Evolutionary conservation across 2,113 vertebrate genomes (phyloP), one percentile per base, ranked within the genome.

Genomic region (Otolemur garnettii): DNA sequence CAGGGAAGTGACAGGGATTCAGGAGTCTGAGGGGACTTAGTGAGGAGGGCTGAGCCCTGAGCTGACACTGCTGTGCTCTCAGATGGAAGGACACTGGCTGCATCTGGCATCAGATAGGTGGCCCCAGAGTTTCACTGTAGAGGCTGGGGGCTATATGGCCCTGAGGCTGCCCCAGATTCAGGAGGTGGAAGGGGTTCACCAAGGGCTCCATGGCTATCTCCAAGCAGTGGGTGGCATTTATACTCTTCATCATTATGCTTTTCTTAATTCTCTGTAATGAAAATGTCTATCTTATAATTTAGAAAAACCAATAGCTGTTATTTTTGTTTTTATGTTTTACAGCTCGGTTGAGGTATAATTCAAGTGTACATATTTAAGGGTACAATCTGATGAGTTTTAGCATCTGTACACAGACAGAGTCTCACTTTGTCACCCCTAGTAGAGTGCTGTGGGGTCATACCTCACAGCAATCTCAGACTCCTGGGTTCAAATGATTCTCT

Each of bases 211-310:
- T 0, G 35, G 77, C 64, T 38, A 33, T 64, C 59, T 38, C 28
- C 5, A 9, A 92, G 30, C 26, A 53, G 22, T 26, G 5, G 72
- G 68, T 33, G 53, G 60, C 86, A 38, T 50, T 53, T 74, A 91
- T 87, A 79, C 74, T 66, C 30, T 35, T 59, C 35, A 42, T 93
- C 45, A 14, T 74, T 59, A 26, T 35, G 2, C 30, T 26, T 80
- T 90, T 90, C 95, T 50, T 30, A 90, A 86, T 80, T 74, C 53
- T 64, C 72, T 35, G 66, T 45, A 62, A 90, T 79, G 62, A 72
- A 87, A 84, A 72, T 13, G 55, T 55, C 64, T 84, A 30, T 78
- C 60, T 71, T 50, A 2, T 60, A 50, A 75, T 77, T 35, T 14
- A 57, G 45, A 59, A 91, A 59, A 66, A 10, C 11, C 24, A 28